Conservation (phyloP, 2,113 vertebrate genomes). For the Panthera leo region DNA sequence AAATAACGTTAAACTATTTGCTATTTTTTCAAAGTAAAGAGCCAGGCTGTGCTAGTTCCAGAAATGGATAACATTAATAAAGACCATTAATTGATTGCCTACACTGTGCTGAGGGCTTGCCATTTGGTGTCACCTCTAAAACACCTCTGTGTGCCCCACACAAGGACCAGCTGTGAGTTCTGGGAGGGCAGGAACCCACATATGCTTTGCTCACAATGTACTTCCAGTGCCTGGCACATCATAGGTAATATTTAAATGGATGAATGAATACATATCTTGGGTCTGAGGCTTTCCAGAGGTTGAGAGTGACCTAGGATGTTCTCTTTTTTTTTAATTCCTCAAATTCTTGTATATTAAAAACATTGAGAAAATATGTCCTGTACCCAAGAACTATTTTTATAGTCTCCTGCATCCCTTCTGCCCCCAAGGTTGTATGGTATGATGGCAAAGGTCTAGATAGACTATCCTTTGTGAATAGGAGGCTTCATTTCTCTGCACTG, state of each 20-base stretch:
- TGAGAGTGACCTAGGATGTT: background rate
- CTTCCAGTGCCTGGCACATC: background rate
- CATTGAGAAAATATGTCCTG: background rate
- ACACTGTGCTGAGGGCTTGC: fast-evolving
- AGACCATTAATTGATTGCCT: background rate
- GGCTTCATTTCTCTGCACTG: background rate
- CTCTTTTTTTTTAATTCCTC: background rate
- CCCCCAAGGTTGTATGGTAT: background rate
- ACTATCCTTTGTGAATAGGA: background rate
- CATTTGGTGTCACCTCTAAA: background rate
- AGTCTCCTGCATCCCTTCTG: no score
- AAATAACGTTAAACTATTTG: background rate
- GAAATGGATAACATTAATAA: background rate
- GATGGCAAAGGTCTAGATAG: background rate
- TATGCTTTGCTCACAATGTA: background rate
- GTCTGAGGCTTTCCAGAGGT: background rate
- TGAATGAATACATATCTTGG: background rate
- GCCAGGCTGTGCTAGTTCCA: background rate
- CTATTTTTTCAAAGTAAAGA: background rate
- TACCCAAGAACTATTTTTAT: background rate
- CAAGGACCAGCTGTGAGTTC: background rate
- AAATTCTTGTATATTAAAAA: background rate
- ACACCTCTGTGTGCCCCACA: no score
- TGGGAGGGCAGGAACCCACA: background rate
- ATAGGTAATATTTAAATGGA: background rate